Base-by-base conservation (phyloP, 2,113 vertebrate genomes). In the Cyprinodon brontotheroides region DNA sequence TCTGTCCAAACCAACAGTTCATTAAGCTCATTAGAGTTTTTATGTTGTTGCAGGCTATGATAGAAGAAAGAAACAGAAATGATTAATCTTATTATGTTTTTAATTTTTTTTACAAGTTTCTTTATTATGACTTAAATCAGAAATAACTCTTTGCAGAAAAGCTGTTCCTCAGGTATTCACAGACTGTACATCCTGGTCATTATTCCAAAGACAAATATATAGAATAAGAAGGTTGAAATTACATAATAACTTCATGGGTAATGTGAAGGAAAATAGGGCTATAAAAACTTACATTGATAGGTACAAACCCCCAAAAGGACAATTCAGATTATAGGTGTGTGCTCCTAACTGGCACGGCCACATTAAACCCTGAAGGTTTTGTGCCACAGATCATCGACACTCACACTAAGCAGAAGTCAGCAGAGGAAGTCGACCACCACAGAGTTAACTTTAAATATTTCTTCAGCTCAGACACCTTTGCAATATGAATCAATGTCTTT, bases 381-480 rank as follows among this genome's bases (percentile, higher is more conserved):
- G 48, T 39, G 60, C 66, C 37, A 68, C 74, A 74, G 77, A 60
- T 84, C 62, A 61, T 22, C 43, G 59, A 47, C 47, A 3, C 77
- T 87, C 77, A 57, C 48, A 63, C 47, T 0, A 11, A 81, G 61
- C 79, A 9, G 29, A 48, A 40, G 64, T 11, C 72, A 36, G 20
- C 50, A 47, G 71, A 40, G 50, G 63, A 57, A 61, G 20, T 60
- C 15, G 12, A 8, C 15, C 70, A 64, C 68, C 29, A 15, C 84
- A 76, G 50, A 64, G 60, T 75, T 48, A 68, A 82, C 75, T 79
- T 61, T 84, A 68, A 89, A 87, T 79, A 62, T 75, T 80, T 0
- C 76, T 61, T 1, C 57, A 64, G 77, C 38, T 82, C 75, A 17
- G 70, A 45, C 69, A 64, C 39, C 39, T 8, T 8, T 67, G 74